Evolutionary conservation across 1,140 invertebrate species (phyloP).

Genomic region (Streblospio benedicti): DNA sequence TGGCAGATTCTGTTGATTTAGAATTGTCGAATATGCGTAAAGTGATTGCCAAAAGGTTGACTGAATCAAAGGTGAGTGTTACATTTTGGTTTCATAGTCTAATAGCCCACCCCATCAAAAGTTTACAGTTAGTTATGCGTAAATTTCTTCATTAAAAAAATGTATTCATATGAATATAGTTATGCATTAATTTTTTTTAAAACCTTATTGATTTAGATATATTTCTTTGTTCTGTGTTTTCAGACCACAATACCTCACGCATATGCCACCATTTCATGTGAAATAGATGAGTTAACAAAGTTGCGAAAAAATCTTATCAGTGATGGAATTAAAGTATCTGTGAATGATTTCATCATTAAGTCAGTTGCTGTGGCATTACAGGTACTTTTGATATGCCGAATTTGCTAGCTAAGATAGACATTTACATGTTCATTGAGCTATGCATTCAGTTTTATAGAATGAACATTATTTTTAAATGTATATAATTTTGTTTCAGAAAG

Average conservation of each 20-base stretch:
- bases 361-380: slow-evolving; percentile 76
- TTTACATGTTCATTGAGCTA: too few species aligned
- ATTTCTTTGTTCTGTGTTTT: slow-evolving; percentile 10
- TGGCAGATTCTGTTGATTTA: slow-evolving; percentile 60
- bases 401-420: too few species aligned
- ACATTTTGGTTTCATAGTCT: too few species aligned
- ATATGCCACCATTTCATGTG: slow-evolving; percentile 77
- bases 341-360: slow-evolving; percentile 97
- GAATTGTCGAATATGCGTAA: slow-evolving; percentile 77
- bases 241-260: slow-evolving; percentile 82
- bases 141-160: too few species aligned
- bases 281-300: slow-evolving; percentile 64
- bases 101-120: too few species aligned
- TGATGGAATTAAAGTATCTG: slow-evolving; percentile 63
- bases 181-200: neutral
- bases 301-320: slow-evolving; percentile 32
- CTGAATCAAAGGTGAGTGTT: slow-evolving; percentile 82
- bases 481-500: slow-evolving; percentile 29
- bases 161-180: neutral
- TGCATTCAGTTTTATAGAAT: too few species aligned
- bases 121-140: too few species aligned
- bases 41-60: slow-evolving; percentile 72
- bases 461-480: too few species aligned
- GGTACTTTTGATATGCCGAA: slow-evolving; percentile 21
- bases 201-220: neutral